These are phyloP conservation scores for Scaptomyza parva DNA, from an alignment of 2,888 invertebrate genomes.

Conservation along the genomic window DNA sequence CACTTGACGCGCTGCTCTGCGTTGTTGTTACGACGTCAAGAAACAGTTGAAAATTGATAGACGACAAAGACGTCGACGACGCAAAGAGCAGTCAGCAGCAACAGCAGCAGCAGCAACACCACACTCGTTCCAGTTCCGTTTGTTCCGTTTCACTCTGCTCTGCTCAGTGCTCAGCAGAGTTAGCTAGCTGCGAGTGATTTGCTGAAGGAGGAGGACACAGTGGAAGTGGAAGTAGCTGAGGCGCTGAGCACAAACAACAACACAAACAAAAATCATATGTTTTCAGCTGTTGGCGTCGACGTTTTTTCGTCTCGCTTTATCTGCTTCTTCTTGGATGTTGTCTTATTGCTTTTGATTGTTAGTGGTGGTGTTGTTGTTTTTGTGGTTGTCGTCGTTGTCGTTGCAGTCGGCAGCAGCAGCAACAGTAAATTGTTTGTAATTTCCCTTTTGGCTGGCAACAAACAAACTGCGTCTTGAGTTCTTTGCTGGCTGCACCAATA, in stretches of 20 bases:
- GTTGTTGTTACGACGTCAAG: constrained; percentile 65
- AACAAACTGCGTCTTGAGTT: constrained; percentile 67
- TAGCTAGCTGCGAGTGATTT: constrained; percentile 31
- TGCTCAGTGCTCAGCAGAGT: no score
- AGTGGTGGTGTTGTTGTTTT: constrained; percentile 37
- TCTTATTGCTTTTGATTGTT: constrained; percentile 26
- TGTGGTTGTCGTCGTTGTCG: constrained; percentile 10
- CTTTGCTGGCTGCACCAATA: constrained; percentile 33
- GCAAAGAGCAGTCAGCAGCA: constrained; percentile 35
- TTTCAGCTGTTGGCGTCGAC: constrained; percentile 66
- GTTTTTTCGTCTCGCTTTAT: constrained; percentile 16
- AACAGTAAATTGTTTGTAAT: constrained; percentile 51
- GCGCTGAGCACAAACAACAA: constrained; percentile 58
- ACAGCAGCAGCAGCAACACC: constrained; percentile 51
- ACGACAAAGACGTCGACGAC: constrained; percentile 27
- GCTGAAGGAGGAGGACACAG: constrained; percentile 15
- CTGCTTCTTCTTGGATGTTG: constrained; percentile 19
- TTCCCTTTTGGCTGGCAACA: constrained; percentile 50
- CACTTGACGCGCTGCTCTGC: constrained; percentile 71
- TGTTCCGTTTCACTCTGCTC: constrained; percentile 39
- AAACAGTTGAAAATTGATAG: constrained; percentile 59
- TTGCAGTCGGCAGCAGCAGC: constrained; percentile 71
- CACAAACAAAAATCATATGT: constrained; percentile 82
- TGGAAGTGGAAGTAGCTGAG: constrained; percentile 28
- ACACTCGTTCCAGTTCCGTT: constrained; percentile 56